Conservation (phyloP, 2,888 invertebrate species). For the Eudemis profundana region DNA sequence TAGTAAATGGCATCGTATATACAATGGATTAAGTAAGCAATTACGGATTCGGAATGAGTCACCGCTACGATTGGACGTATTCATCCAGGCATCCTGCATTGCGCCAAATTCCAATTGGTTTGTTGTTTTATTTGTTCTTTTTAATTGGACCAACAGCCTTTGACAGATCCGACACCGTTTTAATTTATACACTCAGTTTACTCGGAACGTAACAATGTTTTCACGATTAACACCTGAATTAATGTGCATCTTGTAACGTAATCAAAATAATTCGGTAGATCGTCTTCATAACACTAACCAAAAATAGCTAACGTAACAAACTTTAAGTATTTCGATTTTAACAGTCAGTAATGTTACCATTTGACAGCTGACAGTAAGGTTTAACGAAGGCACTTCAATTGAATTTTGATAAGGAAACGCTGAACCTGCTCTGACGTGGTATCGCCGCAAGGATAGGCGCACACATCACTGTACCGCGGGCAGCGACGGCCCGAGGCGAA, state of each 20-base stretch:
- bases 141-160: constrained; percentile 67
- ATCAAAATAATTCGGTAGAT: constrained; percentile 42
- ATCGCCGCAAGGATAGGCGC: constrained; percentile 74
- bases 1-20: constrained; percentile 59
- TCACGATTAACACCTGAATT: constrained; percentile 5
- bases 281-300: constrained; percentile 56
- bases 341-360: constrained; percentile 28
- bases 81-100: constrained; percentile 77
- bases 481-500: constrained; percentile 28
- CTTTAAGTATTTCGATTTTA: constrained; percentile 2
- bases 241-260: constrained; percentile 8
- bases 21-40: constrained; percentile 62
- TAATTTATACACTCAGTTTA: constrained; percentile 9
- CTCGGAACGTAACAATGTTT: background rate
- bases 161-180: constrained; percentile 48
- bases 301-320: background rate
- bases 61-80: constrained; percentile 71
- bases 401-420: constrained; percentile 68
- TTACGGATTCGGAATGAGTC: constrained; percentile 73
- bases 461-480: constrained; percentile 74
- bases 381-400: constrained; percentile 54
- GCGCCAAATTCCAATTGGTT: constrained; percentile 78
- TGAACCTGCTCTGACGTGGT: constrained; percentile 75
- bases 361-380: constrained; percentile 46
- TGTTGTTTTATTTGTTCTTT: constrained; percentile 70